phyloP scores from a whole-genome alignment of 2,888 invertebrate genomes.

The Taphrorychus bicolor region DNA sequence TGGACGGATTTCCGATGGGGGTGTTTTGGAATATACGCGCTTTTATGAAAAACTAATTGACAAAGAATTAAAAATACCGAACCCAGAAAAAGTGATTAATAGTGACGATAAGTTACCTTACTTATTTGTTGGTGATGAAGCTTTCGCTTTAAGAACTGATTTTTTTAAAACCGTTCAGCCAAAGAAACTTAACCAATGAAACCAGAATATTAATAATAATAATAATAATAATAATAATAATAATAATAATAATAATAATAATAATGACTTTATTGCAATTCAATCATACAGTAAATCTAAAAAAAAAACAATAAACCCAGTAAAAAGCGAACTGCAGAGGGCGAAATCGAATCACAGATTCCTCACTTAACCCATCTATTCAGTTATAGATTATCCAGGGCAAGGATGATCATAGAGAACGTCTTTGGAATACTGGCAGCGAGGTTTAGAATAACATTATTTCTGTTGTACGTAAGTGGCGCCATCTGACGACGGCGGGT shows the following conservation, averaged over 20 bases:
- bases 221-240: too few relatives aligned
- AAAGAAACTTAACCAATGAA: neutral
- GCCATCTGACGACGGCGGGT: too few relatives aligned
- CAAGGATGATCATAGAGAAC: neutral
- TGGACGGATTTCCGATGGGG: conserved; percentile 45
- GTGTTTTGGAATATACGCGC: conserved; percentile 41
- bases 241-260: too few relatives aligned
- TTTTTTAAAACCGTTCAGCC: neutral
- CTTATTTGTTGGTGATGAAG: conserved; percentile 1
- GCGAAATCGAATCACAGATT: too few relatives aligned
- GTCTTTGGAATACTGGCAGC: conserved; percentile 4
- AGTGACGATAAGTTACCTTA: neutral
- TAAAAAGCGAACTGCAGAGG: too few relatives aligned
- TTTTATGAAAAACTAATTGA: conserved; percentile 39
- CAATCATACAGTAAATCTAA: too few relatives aligned
- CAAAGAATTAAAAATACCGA: conserved; percentile 6
- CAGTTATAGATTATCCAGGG: conserved; percentile 1
- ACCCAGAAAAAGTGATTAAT: neutral
- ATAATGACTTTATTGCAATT: too few relatives aligned
- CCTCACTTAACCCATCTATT: too few relatives aligned
- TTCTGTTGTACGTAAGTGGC: too few relatives aligned
- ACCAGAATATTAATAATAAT: too few relatives aligned
- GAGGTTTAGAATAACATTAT: conserved; percentile 1
- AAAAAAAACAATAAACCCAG: too few relatives aligned
- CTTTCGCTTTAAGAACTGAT: neutral